phyloP scores from a whole-genome alignment of 2,888 invertebrate species.

The Gnatocerus cornutus region DNA sequence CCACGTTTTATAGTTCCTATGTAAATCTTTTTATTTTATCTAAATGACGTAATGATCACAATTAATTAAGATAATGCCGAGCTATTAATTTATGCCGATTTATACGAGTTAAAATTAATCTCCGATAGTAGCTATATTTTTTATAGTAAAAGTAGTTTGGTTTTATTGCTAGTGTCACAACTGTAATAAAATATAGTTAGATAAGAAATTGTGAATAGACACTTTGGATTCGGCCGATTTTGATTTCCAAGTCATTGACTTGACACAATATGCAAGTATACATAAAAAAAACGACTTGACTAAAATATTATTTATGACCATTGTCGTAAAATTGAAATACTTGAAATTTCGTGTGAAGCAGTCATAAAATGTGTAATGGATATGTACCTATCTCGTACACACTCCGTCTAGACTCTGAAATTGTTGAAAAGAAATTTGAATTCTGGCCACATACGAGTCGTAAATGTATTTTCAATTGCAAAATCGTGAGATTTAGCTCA shows the following conservation, averaged over 20 bases:
- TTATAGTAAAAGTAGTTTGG: conserved; percentile 18
- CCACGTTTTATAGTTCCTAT: no score
- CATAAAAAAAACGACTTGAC: no score
- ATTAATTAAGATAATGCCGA: conserved; percentile 36
- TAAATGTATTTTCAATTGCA: conserved; percentile 26
- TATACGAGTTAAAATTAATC: conserved; percentile 14
- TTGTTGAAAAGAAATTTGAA: conserved; percentile 15
- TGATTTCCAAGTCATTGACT: no score
- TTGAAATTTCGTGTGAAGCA: conserved; percentile 13
- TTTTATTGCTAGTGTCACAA: conserved; percentile 11
- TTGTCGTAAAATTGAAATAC: conserved; percentile 20
- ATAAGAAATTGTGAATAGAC: conserved; percentile 13
- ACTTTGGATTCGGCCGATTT: no score
- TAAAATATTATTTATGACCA: conserved; percentile 6
- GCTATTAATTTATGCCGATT: conserved; percentile 17
- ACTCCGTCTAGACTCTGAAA: conserved; percentile 24
- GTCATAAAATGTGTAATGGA: conserved; percentile 19
- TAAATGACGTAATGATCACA: conserved; percentile 1
- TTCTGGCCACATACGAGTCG: conserved; percentile 21
- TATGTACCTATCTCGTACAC: conserved; percentile 1
- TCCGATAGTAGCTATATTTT: conserved; percentile 1
- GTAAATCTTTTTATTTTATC: no score
- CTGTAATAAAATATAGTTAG: conserved; percentile 7
- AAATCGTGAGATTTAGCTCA: conserved; percentile 17
- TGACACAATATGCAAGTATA: no score